A percentile compares a stretch with the other conserved stretches of the same genome.
Conservation (phyloP, 2,113 vertebrate genomes). For the Sylvia atricapilla region DNA sequence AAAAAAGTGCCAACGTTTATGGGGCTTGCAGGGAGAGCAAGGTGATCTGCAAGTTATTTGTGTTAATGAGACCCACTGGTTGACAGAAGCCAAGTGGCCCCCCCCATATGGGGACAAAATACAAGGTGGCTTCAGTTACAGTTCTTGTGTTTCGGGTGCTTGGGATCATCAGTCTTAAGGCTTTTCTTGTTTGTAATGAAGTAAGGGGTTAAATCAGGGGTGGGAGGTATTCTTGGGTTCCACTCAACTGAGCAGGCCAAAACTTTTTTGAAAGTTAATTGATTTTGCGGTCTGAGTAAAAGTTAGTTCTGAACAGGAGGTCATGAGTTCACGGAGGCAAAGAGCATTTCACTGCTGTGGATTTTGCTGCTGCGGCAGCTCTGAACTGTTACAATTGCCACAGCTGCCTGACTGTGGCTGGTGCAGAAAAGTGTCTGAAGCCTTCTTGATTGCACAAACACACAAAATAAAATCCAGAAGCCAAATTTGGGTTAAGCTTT, state of each 20-base stretch:
- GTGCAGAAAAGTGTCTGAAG: neutral
- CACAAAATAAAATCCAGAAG: neutral
- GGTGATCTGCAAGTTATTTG: neutral
- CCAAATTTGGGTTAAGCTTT: neutral
- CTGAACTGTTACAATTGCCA: neutral
- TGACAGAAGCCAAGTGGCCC: neutral
- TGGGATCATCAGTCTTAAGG: neutral
- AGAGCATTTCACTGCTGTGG: neutral
- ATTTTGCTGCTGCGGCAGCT: neutral
- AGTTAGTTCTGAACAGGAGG: neutral
- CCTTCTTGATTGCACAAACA: neutral
- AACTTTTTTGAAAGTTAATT: neutral
- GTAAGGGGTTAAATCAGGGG: neutral
- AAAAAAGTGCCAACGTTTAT: neutral
- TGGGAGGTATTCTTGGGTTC: neutral
- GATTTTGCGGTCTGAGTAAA: neutral
- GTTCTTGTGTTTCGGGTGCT: fast-evolving
- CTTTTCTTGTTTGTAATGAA: neutral
- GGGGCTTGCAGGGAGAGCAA: neutral
- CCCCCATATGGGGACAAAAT: neutral
- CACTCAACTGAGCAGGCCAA: neutral
- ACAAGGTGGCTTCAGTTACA: neutral
- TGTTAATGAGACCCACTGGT: neutral
- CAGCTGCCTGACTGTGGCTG: neutral
- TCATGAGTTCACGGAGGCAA: neutral